phyloP scores from a whole-genome alignment of 2,888 invertebrate species.

The Onchidella celtica region DNA sequence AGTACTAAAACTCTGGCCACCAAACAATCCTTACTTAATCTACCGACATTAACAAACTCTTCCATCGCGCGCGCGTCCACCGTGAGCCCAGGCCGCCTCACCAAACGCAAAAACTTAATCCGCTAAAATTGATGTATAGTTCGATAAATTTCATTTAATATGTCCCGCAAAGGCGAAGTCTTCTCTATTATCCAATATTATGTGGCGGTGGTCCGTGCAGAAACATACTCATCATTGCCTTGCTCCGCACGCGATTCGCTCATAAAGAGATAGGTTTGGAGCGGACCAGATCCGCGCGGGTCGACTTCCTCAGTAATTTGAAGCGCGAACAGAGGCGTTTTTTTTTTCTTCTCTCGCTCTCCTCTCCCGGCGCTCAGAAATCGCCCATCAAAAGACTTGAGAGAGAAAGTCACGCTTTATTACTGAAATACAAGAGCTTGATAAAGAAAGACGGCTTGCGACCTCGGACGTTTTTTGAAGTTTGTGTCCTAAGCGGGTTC shows the following conservation, averaged over 20 bases:
- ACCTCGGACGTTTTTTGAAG: too few relatives aligned
- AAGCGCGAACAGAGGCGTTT: not conserved
- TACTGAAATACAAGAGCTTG: too few relatives aligned
- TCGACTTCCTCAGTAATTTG: not conserved
- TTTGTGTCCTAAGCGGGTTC: not conserved
- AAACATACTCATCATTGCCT: not conserved
- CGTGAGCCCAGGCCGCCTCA: too few relatives aligned
- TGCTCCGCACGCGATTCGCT: conserved; percentile 17
- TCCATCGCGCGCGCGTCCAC: too few relatives aligned
- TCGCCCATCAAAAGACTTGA: too few relatives aligned
- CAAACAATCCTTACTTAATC: too few relatives aligned
- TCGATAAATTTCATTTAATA: conserved; percentile 24
- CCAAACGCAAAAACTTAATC: conserved; percentile 12
- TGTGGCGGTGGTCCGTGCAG: not conserved
- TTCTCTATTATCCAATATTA: conserved; percentile 23
- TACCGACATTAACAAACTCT: too few relatives aligned
- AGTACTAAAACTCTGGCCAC: too few relatives aligned
- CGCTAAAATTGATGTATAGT: conserved; percentile 10
- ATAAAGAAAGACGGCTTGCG: too few relatives aligned
- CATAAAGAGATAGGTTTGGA: conserved; percentile 14
- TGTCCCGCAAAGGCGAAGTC: not conserved
- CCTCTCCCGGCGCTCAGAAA: too few relatives aligned
- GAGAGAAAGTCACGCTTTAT: too few relatives aligned
- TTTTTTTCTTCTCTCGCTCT: not conserved
- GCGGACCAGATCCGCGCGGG: not conserved